Evolutionary conservation across 2,888 invertebrate genomes (phyloP), one percentile per base, ranked within the genome.

Genomic region (Mesorhabditis sp.): DNA sequence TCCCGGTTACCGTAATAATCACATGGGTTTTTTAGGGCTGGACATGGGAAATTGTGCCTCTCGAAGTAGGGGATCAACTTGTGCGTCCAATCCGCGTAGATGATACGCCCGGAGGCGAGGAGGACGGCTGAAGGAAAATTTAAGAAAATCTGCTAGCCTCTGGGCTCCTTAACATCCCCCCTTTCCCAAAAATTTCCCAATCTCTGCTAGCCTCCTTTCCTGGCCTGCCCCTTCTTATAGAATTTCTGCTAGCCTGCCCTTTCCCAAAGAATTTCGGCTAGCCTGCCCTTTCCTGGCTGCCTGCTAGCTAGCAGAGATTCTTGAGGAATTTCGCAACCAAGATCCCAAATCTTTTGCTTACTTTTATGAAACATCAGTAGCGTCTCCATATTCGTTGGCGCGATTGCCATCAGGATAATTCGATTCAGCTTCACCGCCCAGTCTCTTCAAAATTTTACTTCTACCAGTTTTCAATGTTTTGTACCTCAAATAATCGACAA

Each of bases 371-470:
- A 89, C 95, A 95, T 95, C 44, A 94, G 93, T 76, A 95, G 91
- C 79, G 95, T 94, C 87, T 95, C 95, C 85, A 94, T 94, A 1
- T 94, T 95, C 4, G 95, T 94, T 42, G 95, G 95, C 86, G 94
- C 94, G 45, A 95, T 88, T 0, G 95, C 94, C 88, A 95, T 90
- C 64, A 95, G 91, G 13, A 94, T 93, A 66, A 94, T 92, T 77
- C 93, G 89, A 0, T 92, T 91, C 3, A 73, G 69, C 62, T 76
- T 73, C 13, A 76, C 70, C 44, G 93, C 92, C 93, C 95, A 95
- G 86, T 94, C 94, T 76, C 94, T 90, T 13, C 1, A 10, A 2
- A 50, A 50, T 50, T 50, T n/a, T 13, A 50, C n/a, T 28, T 28
- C 28, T 2, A 28, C 28, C 28, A 28, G 2, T 28, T 28, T 28